These are phyloP conservation scores for Oncorhynchus nerka DNA, from an alignment of 2,113 vertebrate genomes.

Conservation along the genomic window DNA sequence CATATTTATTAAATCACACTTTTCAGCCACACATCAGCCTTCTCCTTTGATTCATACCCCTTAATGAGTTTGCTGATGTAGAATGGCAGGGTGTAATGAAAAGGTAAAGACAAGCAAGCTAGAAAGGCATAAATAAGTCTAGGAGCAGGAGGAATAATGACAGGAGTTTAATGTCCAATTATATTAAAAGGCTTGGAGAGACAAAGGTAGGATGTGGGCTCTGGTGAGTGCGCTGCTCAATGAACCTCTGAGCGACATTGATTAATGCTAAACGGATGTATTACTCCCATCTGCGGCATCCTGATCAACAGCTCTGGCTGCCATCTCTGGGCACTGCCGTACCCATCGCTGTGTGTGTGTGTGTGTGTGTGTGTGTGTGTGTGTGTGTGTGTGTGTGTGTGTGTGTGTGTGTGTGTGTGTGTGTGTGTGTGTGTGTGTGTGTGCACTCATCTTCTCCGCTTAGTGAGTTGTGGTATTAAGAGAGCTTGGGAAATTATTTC, in stretches of 20 bases:
- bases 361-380: background rate
- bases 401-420: too few species aligned
- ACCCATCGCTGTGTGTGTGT: background rate
- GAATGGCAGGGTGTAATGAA: constrained; percentile 88
- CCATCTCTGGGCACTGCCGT: constrained; percentile 47
- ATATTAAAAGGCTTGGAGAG: constrained; percentile 97
- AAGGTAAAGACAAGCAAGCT: constrained; percentile 85
- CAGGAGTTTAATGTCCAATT: constrained; percentile 96
- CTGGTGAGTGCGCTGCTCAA: constrained; percentile 81
- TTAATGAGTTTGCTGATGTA: constrained; percentile 96
- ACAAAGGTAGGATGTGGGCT: constrained; percentile 79
- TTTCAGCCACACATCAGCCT: constrained; percentile 79
- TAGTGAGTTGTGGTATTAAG: constrained; percentile 21
- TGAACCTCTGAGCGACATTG: constrained; percentile 84
- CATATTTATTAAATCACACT: constrained; percentile 88
- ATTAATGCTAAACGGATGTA: constrained; percentile 91
- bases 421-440: background rate
- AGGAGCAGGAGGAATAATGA: constrained; percentile 86
- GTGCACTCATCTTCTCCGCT: background rate
- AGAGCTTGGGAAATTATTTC: constrained; percentile 7
- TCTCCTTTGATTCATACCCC: constrained; percentile 82
- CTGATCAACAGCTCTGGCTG: constrained; percentile 78
- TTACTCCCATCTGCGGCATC: constrained; percentile 79
- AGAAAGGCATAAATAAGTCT: constrained; percentile 88
- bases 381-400: background rate